Percentiles rank a stretch among this genome's conserved stretches.
phyloP scores from a whole-genome alignment of 2,113 vertebrate species.

The Cochlearius cochlearius region DNA sequence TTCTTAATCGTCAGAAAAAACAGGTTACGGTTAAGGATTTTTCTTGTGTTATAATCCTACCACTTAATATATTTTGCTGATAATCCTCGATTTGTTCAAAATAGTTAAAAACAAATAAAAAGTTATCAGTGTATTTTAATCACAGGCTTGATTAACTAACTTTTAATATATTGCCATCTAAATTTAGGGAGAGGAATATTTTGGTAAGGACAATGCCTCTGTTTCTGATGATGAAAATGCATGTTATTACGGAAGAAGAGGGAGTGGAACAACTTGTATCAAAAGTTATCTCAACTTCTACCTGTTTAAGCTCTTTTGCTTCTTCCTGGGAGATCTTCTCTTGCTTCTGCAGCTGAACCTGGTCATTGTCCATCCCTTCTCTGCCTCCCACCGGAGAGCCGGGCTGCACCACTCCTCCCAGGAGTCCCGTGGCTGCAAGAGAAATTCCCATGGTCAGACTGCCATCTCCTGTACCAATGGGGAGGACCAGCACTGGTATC shows the following conservation, averaged over 20 bases:
- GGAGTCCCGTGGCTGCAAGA: slow-evolving; percentile 73
- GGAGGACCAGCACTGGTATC: neutral
- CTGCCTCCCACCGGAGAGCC: slow-evolving; percentile 67
- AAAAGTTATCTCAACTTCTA: neutral
- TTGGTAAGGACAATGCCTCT: neutral
- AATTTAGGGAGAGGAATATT: neutral
- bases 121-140: neutral
- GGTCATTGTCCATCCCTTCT: slow-evolving; percentile 22
- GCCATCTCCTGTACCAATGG: neutral
- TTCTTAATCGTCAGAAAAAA: neutral
- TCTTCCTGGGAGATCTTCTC: slow-evolving; percentile 81
- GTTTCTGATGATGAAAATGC: neutral
- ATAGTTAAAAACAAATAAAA: neutral
- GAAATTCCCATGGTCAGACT: slow-evolving; percentile 20
- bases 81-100: neutral
- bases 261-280: neutral
- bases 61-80: neutral
- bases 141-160: neutral
- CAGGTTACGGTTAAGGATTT: neutral
- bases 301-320: slow-evolving; percentile 87
- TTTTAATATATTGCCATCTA: neutral
- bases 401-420: slow-evolving; percentile 1
- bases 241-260: neutral
- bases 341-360: slow-evolving; percentile 77
- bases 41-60: neutral